Percentiles rank a stretch among this genome's conserved stretches.
Conservation (phyloP, 2,113 vertebrate genomes). For the Hemicordylus capensis region DNA sequence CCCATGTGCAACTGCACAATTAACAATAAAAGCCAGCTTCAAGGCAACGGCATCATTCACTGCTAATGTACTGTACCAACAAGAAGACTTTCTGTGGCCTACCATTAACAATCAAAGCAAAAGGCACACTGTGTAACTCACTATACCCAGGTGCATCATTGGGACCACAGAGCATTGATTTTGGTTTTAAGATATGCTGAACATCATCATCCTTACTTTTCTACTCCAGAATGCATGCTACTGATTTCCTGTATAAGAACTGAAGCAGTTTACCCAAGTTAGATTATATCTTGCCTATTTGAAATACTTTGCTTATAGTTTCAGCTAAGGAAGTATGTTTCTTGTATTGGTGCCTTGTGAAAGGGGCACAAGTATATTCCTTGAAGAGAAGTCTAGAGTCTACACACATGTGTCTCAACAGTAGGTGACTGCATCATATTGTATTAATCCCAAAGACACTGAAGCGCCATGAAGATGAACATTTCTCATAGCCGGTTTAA, state of each 20-base stretch:
- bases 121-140: slow-evolving; percentile 2
- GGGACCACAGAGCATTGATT: slow-evolving; percentile 51
- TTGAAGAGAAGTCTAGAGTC: too few species aligned
- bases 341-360: too few species aligned
- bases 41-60: slow-evolving; percentile 19
- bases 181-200: slow-evolving; percentile 38
- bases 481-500: too few species aligned
- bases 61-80: background rate
- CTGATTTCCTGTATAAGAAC: slow-evolving; percentile 80
- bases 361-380: too few species aligned
- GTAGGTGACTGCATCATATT: too few species aligned
- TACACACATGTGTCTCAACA: too few species aligned
- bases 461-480: too few species aligned
- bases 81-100: slow-evolving; percentile 27
- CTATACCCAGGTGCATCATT: slow-evolving; percentile 52
- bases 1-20: background rate
- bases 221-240: slow-evolving; percentile 44
- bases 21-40: slow-evolving; percentile 18
- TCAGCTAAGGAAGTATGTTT: slow-evolving; percentile 56
- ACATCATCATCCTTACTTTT: slow-evolving; percentile 22
- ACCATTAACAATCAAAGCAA: slow-evolving; percentile 76
- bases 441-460: too few species aligned
- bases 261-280: slow-evolving; percentile 81
- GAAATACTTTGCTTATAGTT: slow-evolving; percentile 58
- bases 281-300: slow-evolving; percentile 78